Evolutionary conservation across 1,140 invertebrate genomes (phyloP), one percentile per base, ranked within the genome.

Genomic region (Pogonomyrmex barbatus): DNA sequence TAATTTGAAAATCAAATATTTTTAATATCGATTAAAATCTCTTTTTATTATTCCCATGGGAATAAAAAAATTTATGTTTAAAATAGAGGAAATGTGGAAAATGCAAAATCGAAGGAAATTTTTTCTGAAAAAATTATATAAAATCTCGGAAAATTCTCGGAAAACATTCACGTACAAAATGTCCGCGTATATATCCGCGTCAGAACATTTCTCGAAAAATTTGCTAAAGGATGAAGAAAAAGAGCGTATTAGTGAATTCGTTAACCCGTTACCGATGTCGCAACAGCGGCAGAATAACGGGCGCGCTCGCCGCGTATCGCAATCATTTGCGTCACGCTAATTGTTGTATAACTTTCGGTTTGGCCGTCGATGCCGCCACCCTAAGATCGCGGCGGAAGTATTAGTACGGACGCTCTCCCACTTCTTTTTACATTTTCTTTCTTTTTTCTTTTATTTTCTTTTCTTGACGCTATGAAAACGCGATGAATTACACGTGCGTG

Each of bases 271-370:
- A 50, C 24, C 73, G 47, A 42, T 76, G 60, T 78, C 36, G 73
- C 58, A 85, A 85, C 45, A 42, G 12, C 70, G 8, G 10, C 54
- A 70, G 77, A 71, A 88, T 70, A 88, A 70, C 78, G 56, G 60
- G 88, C 73, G 73, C 78, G 56, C 84, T 60, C 70, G 65, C 56
- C 68, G 47, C 39, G 68, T 84, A 86, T 88, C n/a, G 88, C 62
- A 56, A 73, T 68, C 65, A 87, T 90, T 86, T 86, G 77, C 88
- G 67, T 90, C 89, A 86, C 77, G 77, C 85, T 88, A 88, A 90
- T 91, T 58, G 82, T 89, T 90, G 85, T 89, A 88, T 88, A 89
- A 91, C 89, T 91, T 91, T 91, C 88, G 88, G 89, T 91, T 89
- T 90, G 87, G 82, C 33, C 82, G 77, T 73, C 76, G 88, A 87